These are phyloP conservation scores for Mormoops blainvillei DNA, from an alignment of 2,113 vertebrate genomes.

Conservation along the genomic window DNA sequence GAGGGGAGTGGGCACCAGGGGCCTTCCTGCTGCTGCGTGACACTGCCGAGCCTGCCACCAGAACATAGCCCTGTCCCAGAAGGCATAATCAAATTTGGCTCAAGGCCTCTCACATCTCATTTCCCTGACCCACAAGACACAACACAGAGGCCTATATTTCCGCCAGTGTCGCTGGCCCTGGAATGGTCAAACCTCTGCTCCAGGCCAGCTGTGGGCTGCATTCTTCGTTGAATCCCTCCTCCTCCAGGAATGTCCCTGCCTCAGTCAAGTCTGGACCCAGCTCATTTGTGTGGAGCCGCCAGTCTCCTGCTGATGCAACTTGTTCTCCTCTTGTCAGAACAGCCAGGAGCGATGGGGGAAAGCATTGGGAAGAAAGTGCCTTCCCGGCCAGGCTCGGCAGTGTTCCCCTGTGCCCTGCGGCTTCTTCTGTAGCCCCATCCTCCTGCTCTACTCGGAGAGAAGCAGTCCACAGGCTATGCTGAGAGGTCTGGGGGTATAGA, in stretches of 20 bases:
- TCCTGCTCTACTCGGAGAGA: not conserved
- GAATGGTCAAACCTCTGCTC: not conserved
- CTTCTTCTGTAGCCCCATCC: not conserved
- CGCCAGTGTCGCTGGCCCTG: not conserved
- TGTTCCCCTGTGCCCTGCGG: fast-evolving
- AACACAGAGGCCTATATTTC: not conserved
- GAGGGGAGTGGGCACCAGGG: not conserved
- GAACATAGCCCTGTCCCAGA: not conserved
- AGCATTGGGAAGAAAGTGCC: not conserved
- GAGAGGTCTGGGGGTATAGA: not conserved
- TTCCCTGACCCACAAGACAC: not conserved
- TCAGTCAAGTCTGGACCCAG: conserved; percentile 43
- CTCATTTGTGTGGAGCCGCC: not conserved
- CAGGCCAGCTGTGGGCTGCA: not conserved
- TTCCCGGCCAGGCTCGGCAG: not conserved
- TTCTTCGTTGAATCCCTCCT: conserved; percentile 1
- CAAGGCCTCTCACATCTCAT: not conserved
- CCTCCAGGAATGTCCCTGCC: conserved; percentile 45
- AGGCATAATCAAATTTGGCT: not conserved
- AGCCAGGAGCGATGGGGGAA: not conserved
- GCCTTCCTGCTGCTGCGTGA: not conserved
- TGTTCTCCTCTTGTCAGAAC: not conserved
- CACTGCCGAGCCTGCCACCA: not conserved
- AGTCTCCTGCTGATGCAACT: conserved; percentile 7
- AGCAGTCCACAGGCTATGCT: not conserved